Evolutionary conservation across 2,113 vertebrate species (phyloP).

Genomic region (Nothoprocta perdicaria): DNA sequence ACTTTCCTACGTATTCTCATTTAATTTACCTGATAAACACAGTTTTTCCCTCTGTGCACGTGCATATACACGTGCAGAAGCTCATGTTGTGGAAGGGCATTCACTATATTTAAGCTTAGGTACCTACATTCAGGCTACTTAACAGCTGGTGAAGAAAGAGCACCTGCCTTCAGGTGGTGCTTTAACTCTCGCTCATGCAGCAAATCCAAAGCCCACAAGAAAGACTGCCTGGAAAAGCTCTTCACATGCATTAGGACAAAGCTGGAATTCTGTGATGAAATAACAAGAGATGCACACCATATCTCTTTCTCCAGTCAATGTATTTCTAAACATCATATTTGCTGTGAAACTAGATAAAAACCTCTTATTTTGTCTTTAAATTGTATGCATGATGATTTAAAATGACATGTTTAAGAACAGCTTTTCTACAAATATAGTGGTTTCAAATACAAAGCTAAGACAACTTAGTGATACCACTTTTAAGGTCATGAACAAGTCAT

Average conservation of each 20-base stretch:
- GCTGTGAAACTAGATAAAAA: background rate
- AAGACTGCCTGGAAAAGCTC: accelerated
- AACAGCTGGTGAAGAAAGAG: background rate
- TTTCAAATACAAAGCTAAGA: background rate
- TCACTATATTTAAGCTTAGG: background rate
- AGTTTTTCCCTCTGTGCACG: accelerated
- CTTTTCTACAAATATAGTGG: background rate
- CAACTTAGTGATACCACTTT: background rate
- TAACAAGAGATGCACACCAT: background rate
- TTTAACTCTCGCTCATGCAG: background rate
- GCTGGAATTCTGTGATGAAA: background rate
- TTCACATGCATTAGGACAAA: background rate
- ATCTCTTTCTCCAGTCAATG: background rate
- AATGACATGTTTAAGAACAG: background rate
- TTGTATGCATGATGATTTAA: background rate
- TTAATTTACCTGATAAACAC: background rate
- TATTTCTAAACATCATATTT: background rate
- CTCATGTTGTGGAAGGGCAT: background rate
- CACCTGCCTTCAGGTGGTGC: background rate
- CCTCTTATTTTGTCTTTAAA: constrained; percentile 2
- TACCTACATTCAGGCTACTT: accelerated
- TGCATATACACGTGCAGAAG: background rate
- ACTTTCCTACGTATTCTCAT: background rate
- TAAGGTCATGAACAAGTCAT: background rate
- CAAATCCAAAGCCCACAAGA: background rate